Base-by-base conservation (phyloP, 2,888 invertebrate genomes). In the Cyrtodaria siliqua region DNA sequence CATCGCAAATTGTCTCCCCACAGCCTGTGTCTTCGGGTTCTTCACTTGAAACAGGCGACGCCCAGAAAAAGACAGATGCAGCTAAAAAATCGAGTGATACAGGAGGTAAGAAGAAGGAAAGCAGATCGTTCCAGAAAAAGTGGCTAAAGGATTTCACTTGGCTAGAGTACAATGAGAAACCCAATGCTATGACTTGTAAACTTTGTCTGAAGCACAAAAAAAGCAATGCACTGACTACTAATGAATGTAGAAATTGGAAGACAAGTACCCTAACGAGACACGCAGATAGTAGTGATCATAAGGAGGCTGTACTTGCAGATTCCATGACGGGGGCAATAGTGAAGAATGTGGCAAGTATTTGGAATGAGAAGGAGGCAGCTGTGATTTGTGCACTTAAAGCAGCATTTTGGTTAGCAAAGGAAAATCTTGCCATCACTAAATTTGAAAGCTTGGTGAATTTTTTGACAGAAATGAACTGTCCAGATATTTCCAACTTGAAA, bases 361-460 rank as follows among this genome's bases (percentile, higher is more conserved):
- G 56, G 57, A 29, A 20, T 38, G 40, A 38, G 14, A 38, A 38
- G 14, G 40, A 49, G n/a, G 14, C 49, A n/a, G 49, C 49, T n/a
- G 18, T 49, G 18, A 49, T 49, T 8, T 49, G 49, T 49, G 49
- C 18, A 49, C n/a, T 49, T 49, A 49, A 49, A 18, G 49, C 49
- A n/a, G 49, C 49, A n/a, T 49, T 49, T 18, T 49, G 49, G 49
- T n/a, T 49, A 18, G 49, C 49, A 49, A 12, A 49, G 49, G 49
- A 49, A 49, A 49, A 49, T 49, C 49, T 49, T n/a, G 49, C 49
- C 18, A 49, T 49, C 49, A 49, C 6, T 49, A 49, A 49, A 18
- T 49, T 49, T 49, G 49, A 49, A 49, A 49, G 49, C 18, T 49
- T 49, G 64, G 12, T 27, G 47, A 40, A 42, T 38, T 38, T 53